Evolutionary conservation across 2,113 vertebrate species (phyloP), one percentile per base, ranked within the genome.

Genomic region (Chionomys nivalis): DNA sequence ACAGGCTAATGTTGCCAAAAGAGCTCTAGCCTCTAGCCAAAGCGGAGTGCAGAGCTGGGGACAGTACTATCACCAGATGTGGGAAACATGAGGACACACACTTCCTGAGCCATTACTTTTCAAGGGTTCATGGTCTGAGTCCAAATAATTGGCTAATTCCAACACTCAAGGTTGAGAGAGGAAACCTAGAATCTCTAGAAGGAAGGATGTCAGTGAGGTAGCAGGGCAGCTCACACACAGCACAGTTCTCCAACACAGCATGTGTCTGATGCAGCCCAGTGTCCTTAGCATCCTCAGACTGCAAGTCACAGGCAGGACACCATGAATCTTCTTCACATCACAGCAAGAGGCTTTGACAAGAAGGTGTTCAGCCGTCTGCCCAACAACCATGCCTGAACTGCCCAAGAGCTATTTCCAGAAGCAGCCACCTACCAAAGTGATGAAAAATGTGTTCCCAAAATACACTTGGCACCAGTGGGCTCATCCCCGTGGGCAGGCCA

Each of bases 401-500:
- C 21, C 58, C n/a, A 82, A 63, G 23, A n/a, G 28, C 36, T 19
- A 36, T 72, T 68, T 75, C 81, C 1, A 4, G 44, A 2, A 17
- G 63, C 65, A 70, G 55, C 5, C 47, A 49, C 58, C 47, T 52
- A 31, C 55, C 39, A 12, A 63, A n/a, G 28, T 26, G 31, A 63
- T 14, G 47, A 5, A 7, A 63, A 28, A 28, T 11, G 8, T 14
- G 19, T 6, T 72, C 24, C 21, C 2, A 7, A 47, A 58, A 33
- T 1, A 1, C 0, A 44, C 11, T n/a, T 55, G 44, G 33, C 24
- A 23, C 11, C 1, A 36, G 21, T 10, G 26, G 5, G 16, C 3
- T 21, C 14, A 28, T 39, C 28, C 44, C 24, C 7, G 0, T 0
- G 0, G 42, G 9, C 10, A 14, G 63, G 31, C 42, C 23, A n/a